A percentile compares a stretch with the other conserved stretches of the same genome.
phyloP scores from a whole-genome alignment of 2,888 invertebrate species.

The Capitulum mitella region DNA sequence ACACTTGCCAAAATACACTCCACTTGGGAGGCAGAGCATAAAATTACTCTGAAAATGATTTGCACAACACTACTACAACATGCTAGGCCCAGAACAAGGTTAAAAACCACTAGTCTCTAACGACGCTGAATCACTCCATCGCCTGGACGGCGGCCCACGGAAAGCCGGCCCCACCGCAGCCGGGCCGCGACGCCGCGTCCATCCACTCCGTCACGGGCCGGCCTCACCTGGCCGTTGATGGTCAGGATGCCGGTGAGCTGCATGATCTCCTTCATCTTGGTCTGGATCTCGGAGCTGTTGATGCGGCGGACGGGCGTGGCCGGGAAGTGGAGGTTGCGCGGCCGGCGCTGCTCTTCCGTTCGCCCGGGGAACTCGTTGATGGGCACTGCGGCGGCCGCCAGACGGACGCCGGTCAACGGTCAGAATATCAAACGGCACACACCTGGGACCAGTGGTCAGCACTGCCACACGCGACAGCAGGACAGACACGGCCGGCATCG shows the following conservation, averaged over 20 bases:
- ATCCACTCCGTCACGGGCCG: constrained; percentile 9
- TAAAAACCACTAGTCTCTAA: not conserved
- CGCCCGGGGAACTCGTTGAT: not conserved
- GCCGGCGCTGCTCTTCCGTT: not conserved
- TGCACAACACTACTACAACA: no score
- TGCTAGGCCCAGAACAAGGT: not conserved
- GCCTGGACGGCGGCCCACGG: not conserved
- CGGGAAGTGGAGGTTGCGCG: constrained; percentile 4
- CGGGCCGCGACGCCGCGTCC: not conserved
- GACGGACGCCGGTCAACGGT: not conserved
- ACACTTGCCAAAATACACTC: no score
- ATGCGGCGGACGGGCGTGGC: not conserved
- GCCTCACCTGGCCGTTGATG: constrained; percentile 58
- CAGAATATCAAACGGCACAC: no score
- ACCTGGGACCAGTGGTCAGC: no score
- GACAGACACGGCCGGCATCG: no score
- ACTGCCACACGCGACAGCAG: no score
- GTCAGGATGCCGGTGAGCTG: constrained; percentile 84
- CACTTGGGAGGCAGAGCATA: no score
- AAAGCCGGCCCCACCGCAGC: no score
- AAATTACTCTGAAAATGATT: no score
- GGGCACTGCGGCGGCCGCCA: not conserved
- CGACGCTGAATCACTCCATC: not conserved
- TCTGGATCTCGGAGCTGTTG: constrained; percentile 49
- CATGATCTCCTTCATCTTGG: constrained; percentile 83